Percentiles rank a stretch among this genome's conserved stretches.
Evolutionary conservation across 2,797 vertebrate genomes (phyloP).

Genomic region (Petrocephalus schoutedeni): DNA sequence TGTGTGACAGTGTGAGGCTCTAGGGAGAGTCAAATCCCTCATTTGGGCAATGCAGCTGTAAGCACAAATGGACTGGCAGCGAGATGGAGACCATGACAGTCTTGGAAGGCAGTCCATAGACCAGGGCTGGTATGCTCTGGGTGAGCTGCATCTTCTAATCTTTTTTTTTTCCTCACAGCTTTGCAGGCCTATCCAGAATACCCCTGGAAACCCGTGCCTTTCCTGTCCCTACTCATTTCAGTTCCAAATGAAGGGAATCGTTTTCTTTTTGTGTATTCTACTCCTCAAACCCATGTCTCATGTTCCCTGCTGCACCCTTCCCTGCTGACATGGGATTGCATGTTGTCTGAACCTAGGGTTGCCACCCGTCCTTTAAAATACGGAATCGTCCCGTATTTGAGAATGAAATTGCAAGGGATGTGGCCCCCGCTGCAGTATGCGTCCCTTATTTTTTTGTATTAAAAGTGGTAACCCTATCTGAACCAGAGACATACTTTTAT

Average conservation of each 20-base stretch:
- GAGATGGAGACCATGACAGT: background rate
- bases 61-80: background rate
- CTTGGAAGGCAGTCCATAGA: background rate
- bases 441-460: no score
- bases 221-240: background rate
- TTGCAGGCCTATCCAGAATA: background rate
- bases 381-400: no score
- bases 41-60: background rate
- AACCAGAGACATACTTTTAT: background rate
- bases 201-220: background rate
- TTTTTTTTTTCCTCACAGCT: background rate
- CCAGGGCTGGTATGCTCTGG: background rate
- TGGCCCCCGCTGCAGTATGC: no score
- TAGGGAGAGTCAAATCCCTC: background rate
- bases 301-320: background rate
- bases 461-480: no score
- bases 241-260: background rate
- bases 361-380: no score
- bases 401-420: no score
- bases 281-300: background rate
- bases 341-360: no score
- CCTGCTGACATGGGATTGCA: background rate
- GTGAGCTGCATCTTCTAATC: no score
- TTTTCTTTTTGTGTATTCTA: background rate
- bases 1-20: background rate